Conservation (phyloP, 1,140 invertebrate species). For the Tetramorium alpestre region DNA sequence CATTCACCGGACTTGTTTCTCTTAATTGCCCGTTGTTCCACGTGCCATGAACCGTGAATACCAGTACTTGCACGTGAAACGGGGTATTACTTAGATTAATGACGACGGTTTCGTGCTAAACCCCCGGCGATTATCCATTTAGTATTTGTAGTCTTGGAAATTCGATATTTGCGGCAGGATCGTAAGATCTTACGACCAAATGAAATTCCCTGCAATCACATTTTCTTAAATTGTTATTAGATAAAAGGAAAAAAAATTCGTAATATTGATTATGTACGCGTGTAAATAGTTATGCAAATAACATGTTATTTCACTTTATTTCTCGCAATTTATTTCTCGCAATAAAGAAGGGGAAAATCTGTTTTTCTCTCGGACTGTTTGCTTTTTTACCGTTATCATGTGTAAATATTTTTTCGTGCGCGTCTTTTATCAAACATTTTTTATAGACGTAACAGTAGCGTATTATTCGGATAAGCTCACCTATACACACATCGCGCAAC, state of each 20-base stretch:
- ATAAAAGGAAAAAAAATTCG: neutral
- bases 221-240: neutral
- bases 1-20: neutral
- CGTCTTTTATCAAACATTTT: neutral
- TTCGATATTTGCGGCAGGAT: neutral
- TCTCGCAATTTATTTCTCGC: neutral
- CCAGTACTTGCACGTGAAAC: neutral
- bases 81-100: slow-evolving; percentile 30
- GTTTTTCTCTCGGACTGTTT: neutral
- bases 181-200: neutral
- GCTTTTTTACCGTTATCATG: neutral
- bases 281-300: neutral
- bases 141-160: neutral
- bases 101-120: neutral
- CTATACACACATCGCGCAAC: neutral
- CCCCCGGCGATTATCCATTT: neutral
- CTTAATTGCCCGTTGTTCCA: neutral
- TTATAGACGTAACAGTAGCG: neutral
- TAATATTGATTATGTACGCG: neutral
- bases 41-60: neutral
- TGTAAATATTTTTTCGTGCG: neutral
- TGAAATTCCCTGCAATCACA: neutral
- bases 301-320: neutral
- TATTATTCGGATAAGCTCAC: neutral
- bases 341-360: neutral